Evolutionary conservation across 2,888 invertebrate genomes (phyloP).

Genomic region (Tenthredo amoena): DNA sequence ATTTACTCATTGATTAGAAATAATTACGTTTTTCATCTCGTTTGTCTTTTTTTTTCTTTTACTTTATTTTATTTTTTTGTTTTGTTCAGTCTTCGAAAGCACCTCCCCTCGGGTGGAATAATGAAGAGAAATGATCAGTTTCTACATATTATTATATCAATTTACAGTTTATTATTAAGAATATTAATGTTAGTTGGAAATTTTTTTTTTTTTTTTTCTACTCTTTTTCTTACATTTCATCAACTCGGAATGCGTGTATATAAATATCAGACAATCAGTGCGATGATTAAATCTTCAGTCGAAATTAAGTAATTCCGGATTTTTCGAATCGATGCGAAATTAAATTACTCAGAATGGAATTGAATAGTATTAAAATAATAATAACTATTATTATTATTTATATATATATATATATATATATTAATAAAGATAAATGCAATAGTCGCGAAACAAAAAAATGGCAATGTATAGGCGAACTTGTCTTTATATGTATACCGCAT

Average conservation of each 20-base stretch:
- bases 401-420: no score
- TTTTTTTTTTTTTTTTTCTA: neutral
- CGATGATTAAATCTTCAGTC: neutral
- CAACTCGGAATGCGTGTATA: neutral
- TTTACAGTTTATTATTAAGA: neutral
- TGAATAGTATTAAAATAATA: no score
- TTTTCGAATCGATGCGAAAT: no score
- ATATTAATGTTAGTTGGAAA: neutral
- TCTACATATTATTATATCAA: neutral
- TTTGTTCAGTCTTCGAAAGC: constrained; percentile 65
- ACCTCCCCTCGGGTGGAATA: constrained; percentile 55
- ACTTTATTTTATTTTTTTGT: constrained; percentile 42
- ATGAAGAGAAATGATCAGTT: neutral
- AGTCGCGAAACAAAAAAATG: no score
- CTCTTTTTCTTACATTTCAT: neutral
- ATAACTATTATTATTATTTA: no score
- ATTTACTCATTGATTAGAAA: constrained; percentile 24
- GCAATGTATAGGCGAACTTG: no score
- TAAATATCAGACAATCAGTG: neutral
- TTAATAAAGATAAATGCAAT: no score
- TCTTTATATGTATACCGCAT: no score
- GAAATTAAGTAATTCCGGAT: neutral
- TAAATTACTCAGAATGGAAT: no score
- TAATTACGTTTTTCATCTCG: constrained; percentile 49
- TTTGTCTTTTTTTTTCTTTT: constrained; percentile 34